Evolutionary conservation across 2,888 invertebrate species (phyloP).

Genomic region (Ophonus ardosiacus): DNA sequence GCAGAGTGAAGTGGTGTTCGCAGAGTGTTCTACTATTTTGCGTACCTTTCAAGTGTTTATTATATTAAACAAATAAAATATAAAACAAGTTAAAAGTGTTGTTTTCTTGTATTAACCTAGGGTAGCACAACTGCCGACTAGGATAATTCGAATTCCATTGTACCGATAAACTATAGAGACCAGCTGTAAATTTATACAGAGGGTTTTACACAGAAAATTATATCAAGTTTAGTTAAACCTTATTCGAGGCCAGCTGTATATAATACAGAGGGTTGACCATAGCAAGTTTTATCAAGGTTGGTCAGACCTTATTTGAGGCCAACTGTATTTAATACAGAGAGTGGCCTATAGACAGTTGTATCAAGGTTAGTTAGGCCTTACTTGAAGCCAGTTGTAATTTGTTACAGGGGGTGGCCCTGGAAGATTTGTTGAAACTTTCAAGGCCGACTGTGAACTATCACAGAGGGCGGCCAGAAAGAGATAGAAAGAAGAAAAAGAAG

Average conservation of each 20-base stretch:
- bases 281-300: background rate
- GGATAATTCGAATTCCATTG: background rate
- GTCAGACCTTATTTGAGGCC: background rate
- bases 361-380: background rate
- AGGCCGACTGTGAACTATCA: no score
- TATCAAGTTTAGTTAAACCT: background rate
- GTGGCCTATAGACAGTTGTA: background rate
- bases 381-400: background rate
- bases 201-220: background rate
- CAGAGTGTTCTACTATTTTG: no score
- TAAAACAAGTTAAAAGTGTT: no score
- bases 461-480: no score
- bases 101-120: no score
- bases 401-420: no score
- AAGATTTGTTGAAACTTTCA: no score
- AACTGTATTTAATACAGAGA: background rate
- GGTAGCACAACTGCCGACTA: background rate
- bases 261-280: background rate
- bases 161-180: background rate
- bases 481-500: no score
- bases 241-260: slow-evolving; percentile 1
- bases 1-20: no score
- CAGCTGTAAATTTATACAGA: background rate
- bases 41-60: no score
- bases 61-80: no score